Conservation (phyloP, 2,888 invertebrate species). For the Exephanes ischioxanthus region DNA sequence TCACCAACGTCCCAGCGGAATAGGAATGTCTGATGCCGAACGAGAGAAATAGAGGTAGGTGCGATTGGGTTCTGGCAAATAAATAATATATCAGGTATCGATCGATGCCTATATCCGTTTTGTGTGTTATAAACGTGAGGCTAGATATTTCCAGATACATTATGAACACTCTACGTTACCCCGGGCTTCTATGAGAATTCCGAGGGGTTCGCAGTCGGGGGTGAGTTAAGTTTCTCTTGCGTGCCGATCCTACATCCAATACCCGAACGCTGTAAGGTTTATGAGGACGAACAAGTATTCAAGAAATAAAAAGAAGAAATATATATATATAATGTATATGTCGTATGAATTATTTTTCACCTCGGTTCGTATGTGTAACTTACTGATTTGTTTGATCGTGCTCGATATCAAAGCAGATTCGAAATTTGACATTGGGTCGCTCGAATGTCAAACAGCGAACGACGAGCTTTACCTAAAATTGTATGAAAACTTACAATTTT, state of each 20-base stretch:
- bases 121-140: constrained; percentile 24
- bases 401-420: not conserved
- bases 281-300: not conserved
- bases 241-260: constrained; percentile 10
- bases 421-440: not conserved
- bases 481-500: not conserved
- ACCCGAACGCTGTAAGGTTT: not conserved
- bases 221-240: constrained; percentile 10
- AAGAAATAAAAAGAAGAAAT: not conserved
- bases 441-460: not conserved
- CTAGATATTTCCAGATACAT: constrained; percentile 34
- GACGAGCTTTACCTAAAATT: not conserved
- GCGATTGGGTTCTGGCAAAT: constrained; percentile 39
- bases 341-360: not conserved
- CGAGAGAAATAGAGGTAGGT: constrained; percentile 5
- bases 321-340: not conserved
- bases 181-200: constrained; percentile 24
- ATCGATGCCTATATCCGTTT: constrained; percentile 25
- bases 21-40: constrained; percentile 15
- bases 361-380: not conserved
- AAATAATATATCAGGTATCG: constrained; percentile 64
- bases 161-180: not conserved
- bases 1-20: constrained; percentile 24
- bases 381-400: not conserved
- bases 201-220: not conserved